These are phyloP conservation scores for Pterois miles DNA, from an alignment of 2,797 vertebrate species.

Conservation along the genomic window DNA sequence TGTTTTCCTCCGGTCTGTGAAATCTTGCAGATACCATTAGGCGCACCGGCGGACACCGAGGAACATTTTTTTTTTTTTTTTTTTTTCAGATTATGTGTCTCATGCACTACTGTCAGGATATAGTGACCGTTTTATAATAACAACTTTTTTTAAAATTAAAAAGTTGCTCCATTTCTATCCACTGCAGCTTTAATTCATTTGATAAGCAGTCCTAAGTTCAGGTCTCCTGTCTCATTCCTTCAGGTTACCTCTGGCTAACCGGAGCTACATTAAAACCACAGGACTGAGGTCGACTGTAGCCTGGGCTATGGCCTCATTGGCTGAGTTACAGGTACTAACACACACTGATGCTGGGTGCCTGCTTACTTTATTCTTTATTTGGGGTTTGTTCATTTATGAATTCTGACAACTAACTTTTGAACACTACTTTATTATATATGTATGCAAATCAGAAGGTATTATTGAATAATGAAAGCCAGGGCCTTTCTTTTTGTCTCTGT, in stretches of 20 bases:
- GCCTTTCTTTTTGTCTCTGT: not conserved
- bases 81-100: too few species aligned
- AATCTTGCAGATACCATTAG: too few species aligned
- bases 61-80: too few species aligned
- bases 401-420: not conserved
- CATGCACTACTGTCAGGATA: too few species aligned
- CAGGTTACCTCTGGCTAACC: constrained; percentile 90
- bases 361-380: not conserved
- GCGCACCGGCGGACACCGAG: too few species aligned
- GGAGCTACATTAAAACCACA: constrained; percentile 87
- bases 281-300: constrained; percentile 92
- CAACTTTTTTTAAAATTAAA: too few species aligned
- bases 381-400: not conserved
- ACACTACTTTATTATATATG: not conserved
- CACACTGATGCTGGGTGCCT: not conserved
- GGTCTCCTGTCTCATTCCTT: not conserved
- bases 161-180: too few species aligned
- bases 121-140: too few species aligned
- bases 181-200: not conserved
- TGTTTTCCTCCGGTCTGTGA: too few species aligned
- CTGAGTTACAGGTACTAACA: constrained; percentile 85
- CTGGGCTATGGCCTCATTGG: constrained; percentile 91
- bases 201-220: not conserved
- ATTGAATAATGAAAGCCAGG: not conserved
- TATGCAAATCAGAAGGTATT: not conserved